phyloP scores from a whole-genome alignment of 2,113 vertebrate species.

The Calidris pygmaea region DNA sequence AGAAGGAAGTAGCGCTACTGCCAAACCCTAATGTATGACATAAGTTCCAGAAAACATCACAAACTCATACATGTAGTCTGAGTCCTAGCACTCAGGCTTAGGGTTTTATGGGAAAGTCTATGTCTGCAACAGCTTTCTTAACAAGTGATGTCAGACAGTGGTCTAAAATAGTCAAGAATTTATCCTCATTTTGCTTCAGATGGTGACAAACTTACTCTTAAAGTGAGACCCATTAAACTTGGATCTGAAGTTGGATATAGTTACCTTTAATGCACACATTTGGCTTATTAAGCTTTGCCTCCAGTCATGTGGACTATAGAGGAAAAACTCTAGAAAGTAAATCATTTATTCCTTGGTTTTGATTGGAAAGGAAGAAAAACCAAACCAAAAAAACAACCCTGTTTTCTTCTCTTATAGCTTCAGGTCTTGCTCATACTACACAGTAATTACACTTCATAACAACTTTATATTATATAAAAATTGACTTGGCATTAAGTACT shows the following conservation, averaged over 20 bases:
- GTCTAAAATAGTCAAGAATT: background rate
- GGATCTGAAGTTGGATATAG: background rate
- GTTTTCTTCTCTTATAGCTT: background rate
- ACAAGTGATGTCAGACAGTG: background rate
- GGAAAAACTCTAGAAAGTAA: background rate
- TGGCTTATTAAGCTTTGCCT: background rate
- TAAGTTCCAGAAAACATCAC: background rate
- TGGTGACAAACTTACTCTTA: background rate
- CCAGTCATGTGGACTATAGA: background rate
- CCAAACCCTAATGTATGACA: constrained; percentile 52
- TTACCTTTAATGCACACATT: background rate
- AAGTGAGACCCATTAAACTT: background rate
- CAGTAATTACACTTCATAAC: background rate
- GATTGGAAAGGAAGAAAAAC: too few species aligned
- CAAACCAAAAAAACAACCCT: too few species aligned
- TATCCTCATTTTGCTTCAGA: background rate
- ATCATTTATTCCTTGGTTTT: background rate
- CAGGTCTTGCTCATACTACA: background rate
- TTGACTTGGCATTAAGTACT: background rate
- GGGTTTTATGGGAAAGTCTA: background rate
- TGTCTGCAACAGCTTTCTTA: background rate
- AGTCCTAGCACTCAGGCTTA: background rate
- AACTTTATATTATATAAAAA: background rate
- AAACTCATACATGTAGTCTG: background rate
- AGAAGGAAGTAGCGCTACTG: constrained; percentile 37